phyloP scores from a whole-genome alignment of 2,797 vertebrate species.

The Rhyacichthys aspro region DNA sequence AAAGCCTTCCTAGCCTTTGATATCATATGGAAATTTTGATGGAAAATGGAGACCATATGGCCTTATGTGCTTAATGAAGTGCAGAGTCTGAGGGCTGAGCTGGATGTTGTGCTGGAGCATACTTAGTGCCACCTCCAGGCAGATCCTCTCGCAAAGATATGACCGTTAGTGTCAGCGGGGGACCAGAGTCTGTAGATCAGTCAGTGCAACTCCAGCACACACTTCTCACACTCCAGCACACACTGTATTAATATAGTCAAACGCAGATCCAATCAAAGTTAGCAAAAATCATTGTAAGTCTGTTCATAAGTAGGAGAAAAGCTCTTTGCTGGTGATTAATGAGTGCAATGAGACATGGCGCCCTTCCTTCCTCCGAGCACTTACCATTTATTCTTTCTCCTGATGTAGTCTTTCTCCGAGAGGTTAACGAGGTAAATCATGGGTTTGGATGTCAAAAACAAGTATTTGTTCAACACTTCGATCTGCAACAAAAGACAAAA shows the following conservation, averaged over 20 bases:
- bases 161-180: slow-evolving; percentile 61
- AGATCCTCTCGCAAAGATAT: slow-evolving; percentile 61
- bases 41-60: slow-evolving; percentile 94
- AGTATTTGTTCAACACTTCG: slow-evolving; percentile 96
- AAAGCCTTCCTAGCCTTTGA: slow-evolving; percentile 85
- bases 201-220: slow-evolving; percentile 11
- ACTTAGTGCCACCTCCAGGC: slow-evolving; percentile 71
- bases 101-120: slow-evolving; percentile 75
- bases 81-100: slow-evolving; percentile 82
- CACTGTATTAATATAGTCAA: slow-evolving; percentile 18
- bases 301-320: slow-evolving; percentile 20
- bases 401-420: slow-evolving; percentile 96
- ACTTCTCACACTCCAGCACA: slow-evolving; percentile 25
- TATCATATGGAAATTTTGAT: slow-evolving; percentile 91
- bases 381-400: slow-evolving; percentile 98
- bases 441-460: slow-evolving; percentile 97
- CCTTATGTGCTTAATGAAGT: slow-evolving; percentile 90
- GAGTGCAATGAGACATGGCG: slow-evolving; percentile 17
- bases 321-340: slow-evolving; percentile 44
- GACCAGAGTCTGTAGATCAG: slow-evolving; percentile 45
- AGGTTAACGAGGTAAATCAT: slow-evolving; percentile 99
- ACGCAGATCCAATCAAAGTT: slow-evolving; percentile 42
- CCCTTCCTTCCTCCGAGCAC: slow-evolving; percentile 59
- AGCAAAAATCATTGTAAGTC: slow-evolving; percentile 29
- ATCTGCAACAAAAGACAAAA: slow-evolving; percentile 80